A percentile compares a stretch with the other conserved stretches of the same genome.
These are phyloP conservation scores for Torymus texanus DNA, from an alignment of 2,888 invertebrate genomes.

Conservation along the genomic window DNA sequence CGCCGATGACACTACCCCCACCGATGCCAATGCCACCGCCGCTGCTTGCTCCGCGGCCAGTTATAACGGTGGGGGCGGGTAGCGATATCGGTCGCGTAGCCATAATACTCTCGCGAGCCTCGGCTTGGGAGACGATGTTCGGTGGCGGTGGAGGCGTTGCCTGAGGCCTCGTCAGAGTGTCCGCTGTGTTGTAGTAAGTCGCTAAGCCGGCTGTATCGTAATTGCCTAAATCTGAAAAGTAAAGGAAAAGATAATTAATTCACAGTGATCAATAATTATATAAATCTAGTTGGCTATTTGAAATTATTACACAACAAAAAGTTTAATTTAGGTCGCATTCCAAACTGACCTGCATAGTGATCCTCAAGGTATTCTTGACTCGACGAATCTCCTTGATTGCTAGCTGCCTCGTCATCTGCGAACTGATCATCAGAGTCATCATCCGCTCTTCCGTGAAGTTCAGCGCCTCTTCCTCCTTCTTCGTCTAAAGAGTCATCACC, in stretches of 20 bases:
- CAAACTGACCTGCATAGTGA: conserved; percentile 71
- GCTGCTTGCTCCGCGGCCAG: conserved; percentile 31
- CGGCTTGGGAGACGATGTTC: conserved; percentile 65
- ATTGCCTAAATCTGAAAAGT: conserved; percentile 74
- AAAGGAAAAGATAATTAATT: conserved; percentile 29
- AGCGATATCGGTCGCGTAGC: conserved; percentile 65
- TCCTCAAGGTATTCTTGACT: conserved; percentile 78
- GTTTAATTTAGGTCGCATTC: not conserved
- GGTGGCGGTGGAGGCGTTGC: conserved; percentile 65
- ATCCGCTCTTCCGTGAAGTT: conserved; percentile 70
- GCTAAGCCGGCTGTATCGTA: conserved; percentile 74
- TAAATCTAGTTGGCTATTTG: too few species aligned
- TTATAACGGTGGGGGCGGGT: conserved; percentile 62
- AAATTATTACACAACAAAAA: not conserved
- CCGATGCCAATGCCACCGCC: conserved; percentile 12
- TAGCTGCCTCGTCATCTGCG: conserved; percentile 78
- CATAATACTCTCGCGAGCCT: conserved; percentile 65
- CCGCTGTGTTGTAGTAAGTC: conserved; percentile 73
- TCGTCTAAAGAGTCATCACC: conserved; percentile 87
- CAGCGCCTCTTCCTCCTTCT: conserved; percentile 78
- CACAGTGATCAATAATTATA: too few species aligned
- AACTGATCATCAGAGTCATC: conserved; percentile 78
- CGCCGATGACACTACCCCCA: conserved; percentile 4
- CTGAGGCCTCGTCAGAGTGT: conserved; percentile 71
- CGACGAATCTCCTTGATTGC: conserved; percentile 77